Percentiles rank a stretch among this genome's conserved stretches.
Conservation (phyloP, 2,797 vertebrate genomes). For the Petrocephalus schoutedeni region DNA sequence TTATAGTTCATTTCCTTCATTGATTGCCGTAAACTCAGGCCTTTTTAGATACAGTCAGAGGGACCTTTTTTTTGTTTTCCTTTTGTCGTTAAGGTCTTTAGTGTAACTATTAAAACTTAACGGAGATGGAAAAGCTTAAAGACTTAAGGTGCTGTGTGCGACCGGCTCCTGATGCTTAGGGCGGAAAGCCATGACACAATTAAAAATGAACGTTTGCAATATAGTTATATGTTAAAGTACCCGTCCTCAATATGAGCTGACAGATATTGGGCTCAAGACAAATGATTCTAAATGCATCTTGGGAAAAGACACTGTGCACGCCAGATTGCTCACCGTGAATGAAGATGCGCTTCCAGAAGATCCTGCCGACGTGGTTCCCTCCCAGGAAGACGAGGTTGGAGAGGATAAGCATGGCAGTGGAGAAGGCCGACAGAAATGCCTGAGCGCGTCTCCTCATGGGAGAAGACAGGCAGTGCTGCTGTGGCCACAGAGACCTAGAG, state of each 20-base stretch:
- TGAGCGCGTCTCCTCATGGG: conserved; percentile 68
- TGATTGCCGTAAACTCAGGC: too few species aligned
- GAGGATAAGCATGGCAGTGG: conserved; percentile 86
- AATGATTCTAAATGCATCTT: background rate
- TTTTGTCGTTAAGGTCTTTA: too few species aligned
- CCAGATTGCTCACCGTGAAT: conserved; percentile 69
- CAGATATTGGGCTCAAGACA: background rate
- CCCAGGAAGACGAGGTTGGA: conserved; percentile 96
- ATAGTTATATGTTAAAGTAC: background rate
- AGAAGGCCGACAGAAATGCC: conserved; percentile 77
- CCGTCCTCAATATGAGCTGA: background rate
- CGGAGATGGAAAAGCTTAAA: too few species aligned
- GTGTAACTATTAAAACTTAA: too few species aligned
- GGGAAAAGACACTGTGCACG: background rate
- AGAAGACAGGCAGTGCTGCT: conserved; percentile 71
- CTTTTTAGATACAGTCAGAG: too few species aligned
- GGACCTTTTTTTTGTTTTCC: too few species aligned
- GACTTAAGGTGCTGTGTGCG: too few species aligned
- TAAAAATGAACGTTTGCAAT: background rate
- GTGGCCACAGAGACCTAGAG: conserved; percentile 21
- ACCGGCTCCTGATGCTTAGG: background rate
- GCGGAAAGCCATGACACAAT: background rate
- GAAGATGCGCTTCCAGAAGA: conserved; percentile 89
- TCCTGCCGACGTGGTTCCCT: conserved; percentile 78
- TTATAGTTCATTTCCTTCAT: too few species aligned